Conservation (phyloP, 92 coral and sea anemone genomes). For the Umimayanthus chanpuru region DNA sequence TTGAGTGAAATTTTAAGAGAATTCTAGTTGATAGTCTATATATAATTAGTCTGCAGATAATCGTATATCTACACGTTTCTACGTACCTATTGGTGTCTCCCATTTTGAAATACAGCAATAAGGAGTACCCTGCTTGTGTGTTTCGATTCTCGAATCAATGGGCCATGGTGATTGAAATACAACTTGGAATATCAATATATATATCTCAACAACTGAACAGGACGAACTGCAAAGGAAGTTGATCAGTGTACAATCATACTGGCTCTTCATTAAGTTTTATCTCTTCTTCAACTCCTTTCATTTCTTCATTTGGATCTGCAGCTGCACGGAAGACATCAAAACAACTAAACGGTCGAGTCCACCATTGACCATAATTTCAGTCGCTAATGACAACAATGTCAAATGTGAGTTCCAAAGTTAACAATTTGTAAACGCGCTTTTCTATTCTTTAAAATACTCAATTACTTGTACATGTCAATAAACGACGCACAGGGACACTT, state of each 20-base stretch:
- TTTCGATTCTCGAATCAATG: not conserved
- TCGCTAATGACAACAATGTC: conserved; percentile 21
- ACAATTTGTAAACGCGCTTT: not conserved
- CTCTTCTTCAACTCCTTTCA: not conserved
- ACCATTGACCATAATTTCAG: not conserved
- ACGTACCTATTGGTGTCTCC: conserved; percentile 24
- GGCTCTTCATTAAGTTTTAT: not conserved
- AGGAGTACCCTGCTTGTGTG: not conserved
- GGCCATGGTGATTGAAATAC: not conserved
- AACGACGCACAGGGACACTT: not conserved
- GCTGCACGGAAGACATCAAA: not conserved
- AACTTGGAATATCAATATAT: not conserved
- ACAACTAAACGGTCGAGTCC: not conserved
- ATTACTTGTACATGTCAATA: not conserved
- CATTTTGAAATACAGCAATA: not conserved
- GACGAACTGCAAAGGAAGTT: no score
- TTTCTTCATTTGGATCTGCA: no score
- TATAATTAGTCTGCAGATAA: no score
- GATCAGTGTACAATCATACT: not conserved
- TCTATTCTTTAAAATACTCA: not conserved
- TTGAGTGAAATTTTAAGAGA: no score
- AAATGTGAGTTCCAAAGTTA: no score
- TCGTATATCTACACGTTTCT: not conserved
- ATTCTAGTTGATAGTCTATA: no score
- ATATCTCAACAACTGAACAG: not conserved